Percentiles rank a stretch among this genome's conserved stretches.
Conservation (phyloP, 2,797 vertebrate species). For the Phrynocephalus vlangalii region DNA sequence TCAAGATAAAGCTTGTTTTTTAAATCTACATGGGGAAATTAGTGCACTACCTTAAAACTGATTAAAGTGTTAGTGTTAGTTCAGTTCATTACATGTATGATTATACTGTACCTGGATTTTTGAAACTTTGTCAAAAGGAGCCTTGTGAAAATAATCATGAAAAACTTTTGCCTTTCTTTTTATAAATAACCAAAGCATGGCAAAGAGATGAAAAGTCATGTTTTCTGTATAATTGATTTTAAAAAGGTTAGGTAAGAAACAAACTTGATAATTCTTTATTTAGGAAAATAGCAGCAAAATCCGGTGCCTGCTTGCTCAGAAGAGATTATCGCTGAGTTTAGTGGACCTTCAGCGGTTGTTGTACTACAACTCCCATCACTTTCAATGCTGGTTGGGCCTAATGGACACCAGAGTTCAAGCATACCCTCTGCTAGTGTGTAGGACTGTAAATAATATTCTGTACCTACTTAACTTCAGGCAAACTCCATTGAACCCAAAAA, state of each 20-base stretch:
- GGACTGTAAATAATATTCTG: not conserved
- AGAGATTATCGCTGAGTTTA: not conserved
- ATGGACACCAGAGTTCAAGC: not conserved
- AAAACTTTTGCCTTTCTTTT: not conserved
- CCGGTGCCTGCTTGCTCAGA: not conserved
- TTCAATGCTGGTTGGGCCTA: not conserved
- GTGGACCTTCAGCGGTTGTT: not conserved
- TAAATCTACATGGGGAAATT: not conserved
- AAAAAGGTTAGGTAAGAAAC: constrained; percentile 44
- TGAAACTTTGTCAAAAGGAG: not conserved
- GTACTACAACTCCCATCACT: not conserved
- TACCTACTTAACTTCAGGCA: too few relatives aligned
- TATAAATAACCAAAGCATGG: not conserved
- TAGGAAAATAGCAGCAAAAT: constrained; percentile 1
- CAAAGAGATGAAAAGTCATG: not conserved
- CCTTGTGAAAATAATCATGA: not conserved
- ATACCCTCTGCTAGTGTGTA: not conserved
- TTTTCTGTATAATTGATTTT: not conserved
- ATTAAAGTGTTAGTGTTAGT: not conserved
- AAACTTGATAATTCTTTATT: constrained; percentile 34
- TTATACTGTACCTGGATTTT: not conserved
- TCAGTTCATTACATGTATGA: not conserved
- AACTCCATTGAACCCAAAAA: too few relatives aligned
- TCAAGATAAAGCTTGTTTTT: constrained; percentile 8
- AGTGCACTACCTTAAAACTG: not conserved